Conservation (phyloP, 1,140 invertebrate genomes). For the Cherax quadricarinatus region DNA sequence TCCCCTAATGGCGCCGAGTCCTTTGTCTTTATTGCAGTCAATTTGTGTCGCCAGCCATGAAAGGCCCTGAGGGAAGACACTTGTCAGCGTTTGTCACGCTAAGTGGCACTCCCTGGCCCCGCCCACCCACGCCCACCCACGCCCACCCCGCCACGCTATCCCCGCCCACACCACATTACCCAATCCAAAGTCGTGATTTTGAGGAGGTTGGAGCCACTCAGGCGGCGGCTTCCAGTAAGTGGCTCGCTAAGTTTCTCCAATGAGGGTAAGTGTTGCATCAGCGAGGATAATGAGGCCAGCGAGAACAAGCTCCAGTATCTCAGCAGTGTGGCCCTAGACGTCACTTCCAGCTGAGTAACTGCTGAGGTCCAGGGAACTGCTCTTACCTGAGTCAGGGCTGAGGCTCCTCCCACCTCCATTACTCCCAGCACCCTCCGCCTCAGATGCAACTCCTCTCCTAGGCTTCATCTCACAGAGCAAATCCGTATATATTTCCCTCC, state of each 20-base stretch:
- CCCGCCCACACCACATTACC: constrained; percentile 54
- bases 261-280: constrained; percentile 70
- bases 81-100: constrained; percentile 71
- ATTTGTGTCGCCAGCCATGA: constrained; percentile 72
- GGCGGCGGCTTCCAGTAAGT: constrained; percentile 43
- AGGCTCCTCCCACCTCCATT: background rate
- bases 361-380: constrained; percentile 8
- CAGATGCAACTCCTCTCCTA: background rate
- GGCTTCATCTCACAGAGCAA: background rate
- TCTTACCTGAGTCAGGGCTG: background rate
- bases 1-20: constrained; percentile 71
- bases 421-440: too few species aligned
- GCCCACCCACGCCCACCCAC: constrained; percentile 46
- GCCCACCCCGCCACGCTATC: background rate
- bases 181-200: constrained; percentile 65
- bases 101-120: constrained; percentile 64
- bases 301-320: constrained; percentile 35
- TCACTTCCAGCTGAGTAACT: constrained; percentile 38
- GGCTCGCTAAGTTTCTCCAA: constrained; percentile 61
- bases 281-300: constrained; percentile 57
- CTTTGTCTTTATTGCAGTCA: constrained; percentile 72
- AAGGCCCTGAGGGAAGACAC: constrained; percentile 70
- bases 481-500: background rate
- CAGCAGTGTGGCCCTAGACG: constrained; percentile 38
- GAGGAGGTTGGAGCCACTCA: constrained; percentile 58